Evolutionary conservation across 2,113 vertebrate species (phyloP), one percentile per base, ranked within the genome.

Genomic region (Ceyx cyanopectus): DNA sequence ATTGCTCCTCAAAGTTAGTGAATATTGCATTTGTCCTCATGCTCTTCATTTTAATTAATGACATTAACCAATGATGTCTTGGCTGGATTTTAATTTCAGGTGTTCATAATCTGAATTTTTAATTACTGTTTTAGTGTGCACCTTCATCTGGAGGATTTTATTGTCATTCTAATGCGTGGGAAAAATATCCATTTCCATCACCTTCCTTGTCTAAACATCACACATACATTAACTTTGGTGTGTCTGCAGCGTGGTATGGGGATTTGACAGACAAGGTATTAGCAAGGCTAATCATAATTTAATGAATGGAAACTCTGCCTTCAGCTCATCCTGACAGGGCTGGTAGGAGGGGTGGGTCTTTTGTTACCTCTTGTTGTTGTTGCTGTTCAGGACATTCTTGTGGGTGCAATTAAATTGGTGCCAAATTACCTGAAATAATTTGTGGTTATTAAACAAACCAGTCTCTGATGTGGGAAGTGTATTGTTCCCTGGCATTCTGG

Each of bases 351-450:
- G 18, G 18, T 81, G 50, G 60, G 67, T 93, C 90, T 95, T 96
- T 77, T 95, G 51, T 93, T 92, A 69, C n/a, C 60, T 88, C 41
- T 90, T 96, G 22, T 82, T 87, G 46, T 68, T 94, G 46, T 65
- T 94, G 54, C 83, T 92, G 56, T 78, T 80, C 63, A 95, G 89
- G 80, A 65, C 32, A 81, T 94, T 93, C 89, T 90, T 97, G 93
- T 91, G 92, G 91, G 90, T 85, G 68, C 67, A 87, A 72, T 68
- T 85, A 94, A 96, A 95, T 70, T 74, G 80, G 83, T 96, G 95
- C 91, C 93, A 95, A 96, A 96, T 96, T 95, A 97, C 95, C 93
- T 95, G 92, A 92, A 93, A 95, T 96, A 96, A 96, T 97, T 94
- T 92, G 94, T 92, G 91, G 92, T 93, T 97, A 93, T 95, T 94